Evolutionary conservation across 2,797 vertebrate genomes (phyloP).

Genomic region (Lacerta agilis): DNA sequence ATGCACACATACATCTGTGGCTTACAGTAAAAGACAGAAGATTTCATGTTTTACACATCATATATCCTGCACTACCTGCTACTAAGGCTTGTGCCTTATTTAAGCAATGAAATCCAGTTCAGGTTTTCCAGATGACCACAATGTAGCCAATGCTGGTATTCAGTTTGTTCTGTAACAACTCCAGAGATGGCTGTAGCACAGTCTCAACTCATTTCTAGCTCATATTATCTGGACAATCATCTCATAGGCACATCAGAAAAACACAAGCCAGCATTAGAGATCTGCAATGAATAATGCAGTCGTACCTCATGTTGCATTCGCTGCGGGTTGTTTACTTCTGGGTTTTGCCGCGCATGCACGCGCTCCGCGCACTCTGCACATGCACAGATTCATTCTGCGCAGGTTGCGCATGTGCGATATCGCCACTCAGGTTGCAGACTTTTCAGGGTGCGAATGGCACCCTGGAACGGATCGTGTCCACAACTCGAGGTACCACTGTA

Average conservation of each 20-base stretch:
- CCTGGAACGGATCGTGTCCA: no score
- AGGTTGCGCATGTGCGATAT: no score
- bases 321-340: no score
- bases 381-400: no score
- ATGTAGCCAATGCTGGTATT: fast-evolving
- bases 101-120: background rate
- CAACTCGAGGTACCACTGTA: no score
- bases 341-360: no score
- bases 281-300: background rate
- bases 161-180: background rate
- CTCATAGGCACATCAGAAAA: fast-evolving
- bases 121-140: background rate
- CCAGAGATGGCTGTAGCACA: background rate
- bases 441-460: no score
- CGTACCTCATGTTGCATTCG: no score
- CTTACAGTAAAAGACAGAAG: background rate
- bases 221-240: background rate
- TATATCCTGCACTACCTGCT: slow-evolving; percentile 14
- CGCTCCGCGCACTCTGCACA: no score
- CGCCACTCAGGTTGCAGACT: no score
- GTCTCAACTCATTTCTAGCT: background rate
- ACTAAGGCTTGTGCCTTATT: background rate
- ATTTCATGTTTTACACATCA: background rate
- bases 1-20: background rate
- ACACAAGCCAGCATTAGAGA: background rate